phyloP scores from a whole-genome alignment of 2,888 invertebrate genomes.

The Platycheirus rosarum region DNA sequence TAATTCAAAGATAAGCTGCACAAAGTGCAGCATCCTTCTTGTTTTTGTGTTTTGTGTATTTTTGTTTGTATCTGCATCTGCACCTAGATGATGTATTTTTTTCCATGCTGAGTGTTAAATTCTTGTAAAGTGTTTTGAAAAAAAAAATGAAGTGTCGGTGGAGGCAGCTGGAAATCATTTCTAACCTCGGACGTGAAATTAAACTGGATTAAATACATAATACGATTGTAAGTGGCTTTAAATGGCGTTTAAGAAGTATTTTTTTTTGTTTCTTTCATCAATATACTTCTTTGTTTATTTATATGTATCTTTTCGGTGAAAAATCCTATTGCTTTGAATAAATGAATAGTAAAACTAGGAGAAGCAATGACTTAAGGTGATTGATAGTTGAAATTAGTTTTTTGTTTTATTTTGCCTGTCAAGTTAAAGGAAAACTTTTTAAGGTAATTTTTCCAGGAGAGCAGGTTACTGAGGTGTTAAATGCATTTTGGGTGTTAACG shows the following conservation, averaged over 20 bases:
- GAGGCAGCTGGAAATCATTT: background rate
- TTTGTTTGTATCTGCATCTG: constrained; percentile 4
- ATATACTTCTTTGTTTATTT: no score
- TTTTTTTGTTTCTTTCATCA: background rate
- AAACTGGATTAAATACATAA: constrained; percentile 53
- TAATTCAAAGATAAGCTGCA: constrained; percentile 13
- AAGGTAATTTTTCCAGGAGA: no score
- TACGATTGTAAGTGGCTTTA: constrained; percentile 42
- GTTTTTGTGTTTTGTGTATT: constrained; percentile 1
- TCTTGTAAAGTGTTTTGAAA: background rate
- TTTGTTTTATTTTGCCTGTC: no score
- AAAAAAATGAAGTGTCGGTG: background rate
- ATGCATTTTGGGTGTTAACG: no score
- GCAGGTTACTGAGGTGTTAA: no score
- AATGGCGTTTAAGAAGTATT: background rate
- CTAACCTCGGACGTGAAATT: background rate
- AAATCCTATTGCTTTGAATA: no score
- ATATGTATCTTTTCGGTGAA: no score
- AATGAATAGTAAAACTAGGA: no score
- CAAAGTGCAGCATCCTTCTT: background rate
- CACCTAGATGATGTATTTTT: background rate
- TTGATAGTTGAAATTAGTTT: no score
- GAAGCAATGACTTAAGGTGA: no score
- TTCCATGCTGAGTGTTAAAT: background rate
- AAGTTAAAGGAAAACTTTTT: no score